These are phyloP conservation scores for Phengaris alcon DNA, from an alignment of 2,888 invertebrate genomes.

Conservation along the genomic window DNA sequence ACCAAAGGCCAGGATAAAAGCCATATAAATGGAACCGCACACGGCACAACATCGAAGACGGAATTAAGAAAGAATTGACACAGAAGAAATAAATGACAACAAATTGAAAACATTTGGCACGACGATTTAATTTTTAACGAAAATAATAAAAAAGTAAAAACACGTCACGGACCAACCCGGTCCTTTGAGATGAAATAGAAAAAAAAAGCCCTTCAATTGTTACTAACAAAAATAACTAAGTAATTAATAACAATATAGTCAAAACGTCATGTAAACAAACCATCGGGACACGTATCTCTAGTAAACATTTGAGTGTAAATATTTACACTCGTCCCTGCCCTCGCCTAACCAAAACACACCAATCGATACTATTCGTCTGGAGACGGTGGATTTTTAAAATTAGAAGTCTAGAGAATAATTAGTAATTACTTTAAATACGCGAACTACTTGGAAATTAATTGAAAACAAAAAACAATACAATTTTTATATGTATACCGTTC, in stretches of 20 bases:
- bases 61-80: too few relatives aligned
- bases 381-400: neutral
- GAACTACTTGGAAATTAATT: neutral
- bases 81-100: too few relatives aligned
- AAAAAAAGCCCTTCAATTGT: too few relatives aligned
- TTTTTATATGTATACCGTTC: neutral
- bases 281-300: neutral
- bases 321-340: conserved; percentile 8
- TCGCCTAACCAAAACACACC: conserved; percentile 16
- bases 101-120: too few relatives aligned
- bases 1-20: too few relatives aligned
- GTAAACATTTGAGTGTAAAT: neutral
- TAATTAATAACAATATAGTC: neutral
- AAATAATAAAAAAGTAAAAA: too few relatives aligned
- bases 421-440: neutral
- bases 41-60: too few relatives aligned
- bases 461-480: neutral
- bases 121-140: too few relatives aligned
- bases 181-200: too few relatives aligned
- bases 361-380: conserved; percentile 13
- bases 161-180: too few relatives aligned
- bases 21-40: too few relatives aligned
- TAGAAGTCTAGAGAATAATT: neutral
- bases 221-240: neutral
- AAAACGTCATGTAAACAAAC: neutral